Conservation (phyloP, 2,888 invertebrate genomes). For the Scelioninae gen. 2 region DNA sequence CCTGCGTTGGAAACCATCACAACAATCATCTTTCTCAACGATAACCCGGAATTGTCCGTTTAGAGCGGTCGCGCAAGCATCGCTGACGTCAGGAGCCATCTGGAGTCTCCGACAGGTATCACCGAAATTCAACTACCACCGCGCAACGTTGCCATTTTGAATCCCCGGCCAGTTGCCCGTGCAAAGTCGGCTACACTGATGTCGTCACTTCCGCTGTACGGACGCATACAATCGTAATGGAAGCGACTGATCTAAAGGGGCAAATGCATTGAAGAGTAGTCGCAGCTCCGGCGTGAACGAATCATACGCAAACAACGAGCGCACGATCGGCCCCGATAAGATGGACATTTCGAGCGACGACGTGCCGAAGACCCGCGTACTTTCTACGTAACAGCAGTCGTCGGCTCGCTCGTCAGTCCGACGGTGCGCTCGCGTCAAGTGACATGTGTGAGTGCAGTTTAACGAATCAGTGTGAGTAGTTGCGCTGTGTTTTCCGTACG, state of each 20-base stretch:
- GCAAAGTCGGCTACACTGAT: slow-evolving; percentile 52
- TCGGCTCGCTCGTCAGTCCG: slow-evolving; percentile 9
- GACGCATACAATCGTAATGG: slow-evolving; percentile 53
- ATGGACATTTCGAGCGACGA: slow-evolving; percentile 35
- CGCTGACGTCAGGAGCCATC: slow-evolving; percentile 49
- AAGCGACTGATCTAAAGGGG: slow-evolving; percentile 36
- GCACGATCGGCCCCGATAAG: slow-evolving; percentile 30
- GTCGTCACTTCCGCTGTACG: slow-evolving; percentile 57
- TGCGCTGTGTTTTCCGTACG: slow-evolving; percentile 17
- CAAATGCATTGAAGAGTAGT: slow-evolving; percentile 28
- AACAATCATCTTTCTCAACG: slow-evolving; percentile 14
- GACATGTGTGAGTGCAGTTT: slow-evolving; percentile 55
- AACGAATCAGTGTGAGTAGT: slow-evolving; percentile 37
- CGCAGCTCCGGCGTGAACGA: slow-evolving; percentile 6
- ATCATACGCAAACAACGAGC: slow-evolving; percentile 3
- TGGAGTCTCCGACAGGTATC: slow-evolving; percentile 47
- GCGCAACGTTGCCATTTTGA: slow-evolving; percentile 52
- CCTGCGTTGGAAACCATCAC: neutral
- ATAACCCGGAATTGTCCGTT: slow-evolving; percentile 6
- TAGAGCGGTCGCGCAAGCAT: slow-evolving; percentile 1
- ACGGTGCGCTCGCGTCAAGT: slow-evolving; percentile 41
- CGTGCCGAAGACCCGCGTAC: no score
- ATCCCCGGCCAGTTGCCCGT: slow-evolving; percentile 50
- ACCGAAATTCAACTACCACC: slow-evolving; percentile 27
- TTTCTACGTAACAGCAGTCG: slow-evolving; percentile 22